Percentiles rank a stretch among this genome's conserved stretches.
These are phyloP conservation scores for Caenorhabditis doughertyi DNA, from an alignment of 2,888 invertebrate species.

Conservation along the genomic window DNA sequence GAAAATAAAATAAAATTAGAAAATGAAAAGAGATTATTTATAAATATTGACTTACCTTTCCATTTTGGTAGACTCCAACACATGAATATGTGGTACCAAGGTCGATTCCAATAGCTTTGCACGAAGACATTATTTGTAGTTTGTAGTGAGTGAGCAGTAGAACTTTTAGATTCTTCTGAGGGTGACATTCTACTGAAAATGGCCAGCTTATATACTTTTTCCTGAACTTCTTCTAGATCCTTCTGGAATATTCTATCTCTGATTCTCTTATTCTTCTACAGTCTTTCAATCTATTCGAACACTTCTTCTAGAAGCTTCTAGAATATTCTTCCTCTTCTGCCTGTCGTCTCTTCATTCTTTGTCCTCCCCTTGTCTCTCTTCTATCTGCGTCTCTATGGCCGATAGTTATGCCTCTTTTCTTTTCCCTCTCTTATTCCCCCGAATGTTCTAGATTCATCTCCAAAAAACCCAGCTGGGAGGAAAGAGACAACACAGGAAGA, in stretches of 20 bases:
- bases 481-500: neutral
- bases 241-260: constrained; percentile 42
- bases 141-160: constrained; percentile 48
- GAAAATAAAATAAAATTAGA: constrained; percentile 32
- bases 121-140: constrained; percentile 66
- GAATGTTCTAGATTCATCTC: constrained; percentile 17
- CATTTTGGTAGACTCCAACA: constrained; percentile 15
- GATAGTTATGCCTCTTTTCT: neutral
- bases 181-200: neutral
- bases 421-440: neutral
- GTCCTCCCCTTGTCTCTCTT: too few species aligned
- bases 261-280: neutral
- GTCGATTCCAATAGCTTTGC: constrained; percentile 74
- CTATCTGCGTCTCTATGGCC: constrained; percentile 5
- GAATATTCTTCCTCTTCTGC: neutral
- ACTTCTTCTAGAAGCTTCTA: too few species aligned
- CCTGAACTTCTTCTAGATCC: constrained; percentile 34
- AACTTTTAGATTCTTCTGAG: constrained; percentile 36
- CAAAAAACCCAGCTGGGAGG: neutral
- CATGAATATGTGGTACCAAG: constrained; percentile 69
- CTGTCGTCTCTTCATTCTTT: neutral
- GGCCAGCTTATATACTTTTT: constrained; percentile 61
- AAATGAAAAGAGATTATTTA: too few species aligned
- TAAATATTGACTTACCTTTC: constrained; percentile 22
- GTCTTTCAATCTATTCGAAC: neutral